Conservation (phyloP, 30 jellyfish, hydroid and myxozoan species). For the Hydra vulgaris region DNA sequence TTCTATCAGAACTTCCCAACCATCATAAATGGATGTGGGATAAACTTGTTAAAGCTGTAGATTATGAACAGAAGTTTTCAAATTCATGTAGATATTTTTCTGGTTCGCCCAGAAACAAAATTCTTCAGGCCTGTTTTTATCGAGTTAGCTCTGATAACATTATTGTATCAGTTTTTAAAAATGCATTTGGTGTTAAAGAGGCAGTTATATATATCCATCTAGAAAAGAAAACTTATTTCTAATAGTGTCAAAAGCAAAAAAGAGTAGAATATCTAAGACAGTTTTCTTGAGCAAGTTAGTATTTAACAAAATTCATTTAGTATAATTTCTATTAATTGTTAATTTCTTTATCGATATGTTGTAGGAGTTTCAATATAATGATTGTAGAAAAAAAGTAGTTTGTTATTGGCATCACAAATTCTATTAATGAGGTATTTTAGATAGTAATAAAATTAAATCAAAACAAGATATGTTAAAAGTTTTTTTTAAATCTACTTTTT, state of each 20-base stretch:
- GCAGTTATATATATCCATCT: background rate
- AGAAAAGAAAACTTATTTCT: background rate
- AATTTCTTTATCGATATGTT: background rate
- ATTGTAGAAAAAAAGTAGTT: background rate
- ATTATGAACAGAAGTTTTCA: slow-evolving; percentile 1
- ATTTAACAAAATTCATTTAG: no score
- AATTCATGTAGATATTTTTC: background rate
- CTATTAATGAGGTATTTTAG: background rate
- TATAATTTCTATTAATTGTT: no score
- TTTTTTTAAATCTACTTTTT: background rate
- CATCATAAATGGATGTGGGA: slow-evolving; percentile 11
- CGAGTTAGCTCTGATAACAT: background rate
- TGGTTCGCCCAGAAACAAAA: slow-evolving; percentile 3
- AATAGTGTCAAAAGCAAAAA: background rate
- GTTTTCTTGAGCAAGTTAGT: background rate
- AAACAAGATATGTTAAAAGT: background rate
- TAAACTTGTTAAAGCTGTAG: background rate
- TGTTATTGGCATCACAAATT: background rate
- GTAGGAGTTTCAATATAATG: background rate
- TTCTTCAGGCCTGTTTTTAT: background rate
- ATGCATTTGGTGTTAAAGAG: background rate
- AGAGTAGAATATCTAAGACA: background rate
- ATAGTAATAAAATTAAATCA: no score
- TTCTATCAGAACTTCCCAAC: background rate
- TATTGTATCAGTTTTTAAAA: background rate